Percentiles rank a stretch among this genome's conserved stretches.
phyloP scores from a whole-genome alignment of 2,888 invertebrate genomes.

The Lamellibrachia columna region DNA sequence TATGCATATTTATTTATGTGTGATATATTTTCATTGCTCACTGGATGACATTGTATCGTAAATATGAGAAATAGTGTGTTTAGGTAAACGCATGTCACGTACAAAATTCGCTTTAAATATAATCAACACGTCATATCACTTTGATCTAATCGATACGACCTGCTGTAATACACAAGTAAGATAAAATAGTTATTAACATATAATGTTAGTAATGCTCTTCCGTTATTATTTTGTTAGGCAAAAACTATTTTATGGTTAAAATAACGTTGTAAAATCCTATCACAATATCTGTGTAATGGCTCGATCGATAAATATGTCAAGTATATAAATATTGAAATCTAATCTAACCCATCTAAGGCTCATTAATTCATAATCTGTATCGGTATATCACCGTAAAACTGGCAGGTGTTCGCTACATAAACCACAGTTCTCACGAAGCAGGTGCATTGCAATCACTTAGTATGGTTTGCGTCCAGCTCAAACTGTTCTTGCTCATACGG shows the following conservation, averaged over 20 bases:
- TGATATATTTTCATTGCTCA: too few species aligned
- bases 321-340: neutral
- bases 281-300: neutral
- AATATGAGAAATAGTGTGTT: neutral
- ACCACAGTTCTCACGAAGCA: neutral
- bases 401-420: neutral
- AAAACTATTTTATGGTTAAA: neutral
- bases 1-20: neutral
- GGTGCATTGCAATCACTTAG: neutral
- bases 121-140: neutral
- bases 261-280: neutral
- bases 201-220: neutral
- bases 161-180: neutral
- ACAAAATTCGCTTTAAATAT: neutral
- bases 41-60: neutral
- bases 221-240: neutral
- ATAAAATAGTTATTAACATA: neutral
- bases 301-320: neutral
- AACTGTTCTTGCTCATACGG: neutral
- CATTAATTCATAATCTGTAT: neutral
- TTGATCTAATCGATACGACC: neutral
- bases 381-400: neutral
- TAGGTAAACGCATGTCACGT: neutral
- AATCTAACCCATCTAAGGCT: neutral
- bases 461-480: neutral